phyloP scores from a whole-genome alignment of 2,888 invertebrate species.

The Caenorhabditis afra region DNA sequence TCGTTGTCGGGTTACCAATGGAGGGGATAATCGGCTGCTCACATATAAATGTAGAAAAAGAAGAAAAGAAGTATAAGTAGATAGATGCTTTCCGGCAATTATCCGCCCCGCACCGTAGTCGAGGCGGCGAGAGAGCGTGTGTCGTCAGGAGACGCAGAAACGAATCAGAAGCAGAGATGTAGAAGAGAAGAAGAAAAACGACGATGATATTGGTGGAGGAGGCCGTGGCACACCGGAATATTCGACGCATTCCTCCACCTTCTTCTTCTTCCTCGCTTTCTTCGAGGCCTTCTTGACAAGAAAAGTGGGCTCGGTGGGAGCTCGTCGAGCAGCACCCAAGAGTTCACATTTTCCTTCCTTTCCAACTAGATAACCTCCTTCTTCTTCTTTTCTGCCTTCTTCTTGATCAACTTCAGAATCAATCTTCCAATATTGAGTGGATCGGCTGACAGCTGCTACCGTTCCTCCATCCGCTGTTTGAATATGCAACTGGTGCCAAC shows the following conservation, averaged over 20 bases:
- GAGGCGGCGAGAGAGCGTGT: constrained; percentile 7
- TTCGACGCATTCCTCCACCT: constrained; percentile 32
- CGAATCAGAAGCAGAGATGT: constrained; percentile 41
- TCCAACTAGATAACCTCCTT: neutral
- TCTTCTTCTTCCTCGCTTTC: neutral
- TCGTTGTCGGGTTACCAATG: constrained; percentile 12
- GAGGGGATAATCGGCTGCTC: constrained; percentile 40
- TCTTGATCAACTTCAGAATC: constrained; percentile 1
- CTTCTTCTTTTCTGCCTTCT: neutral
- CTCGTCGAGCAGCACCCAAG: constrained; percentile 6
- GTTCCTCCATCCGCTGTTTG: neutral
- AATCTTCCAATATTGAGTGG: constrained; percentile 16
- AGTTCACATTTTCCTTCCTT: neutral
- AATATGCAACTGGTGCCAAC: constrained; percentile 58
- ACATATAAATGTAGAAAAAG: constrained; percentile 50
- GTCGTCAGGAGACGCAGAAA: constrained; percentile 41
- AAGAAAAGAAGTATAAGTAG: constrained; percentile 58
- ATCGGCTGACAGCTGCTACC: neutral
- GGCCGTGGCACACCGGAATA: constrained; percentile 49
- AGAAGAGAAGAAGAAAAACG: constrained; percentile 19
- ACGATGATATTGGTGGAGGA: constrained; percentile 43
- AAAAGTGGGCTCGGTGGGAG: constrained; percentile 8
- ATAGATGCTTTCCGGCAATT: constrained; percentile 65
- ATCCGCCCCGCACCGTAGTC: constrained; percentile 58
- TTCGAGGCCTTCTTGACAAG: constrained; percentile 1